A percentile compares a stretch with the other conserved stretches of the same genome.
phyloP scores from a whole-genome alignment of 2,888 invertebrate genomes.

The Eledona agricola region DNA sequence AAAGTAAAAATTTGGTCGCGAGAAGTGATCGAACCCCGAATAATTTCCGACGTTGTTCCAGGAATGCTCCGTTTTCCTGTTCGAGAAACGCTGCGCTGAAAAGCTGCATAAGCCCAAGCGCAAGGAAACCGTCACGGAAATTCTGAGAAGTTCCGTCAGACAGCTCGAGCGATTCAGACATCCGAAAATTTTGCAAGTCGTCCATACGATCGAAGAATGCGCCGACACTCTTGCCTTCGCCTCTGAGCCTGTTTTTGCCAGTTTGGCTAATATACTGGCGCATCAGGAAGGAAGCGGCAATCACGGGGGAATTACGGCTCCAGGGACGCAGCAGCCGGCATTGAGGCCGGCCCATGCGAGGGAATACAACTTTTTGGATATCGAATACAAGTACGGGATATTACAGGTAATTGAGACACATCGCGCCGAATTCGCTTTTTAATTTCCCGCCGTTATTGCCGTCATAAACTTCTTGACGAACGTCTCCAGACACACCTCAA shows the following conservation, averaged over 20 bases:
- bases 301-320: slow-evolving; percentile 61
- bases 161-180: slow-evolving; percentile 85
- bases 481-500: too few relatives aligned
- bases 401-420: slow-evolving; percentile 80
- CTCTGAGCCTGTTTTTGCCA: slow-evolving; percentile 89
- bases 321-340: slow-evolving; percentile 59
- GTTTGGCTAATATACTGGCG: slow-evolving; percentile 88
- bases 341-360: slow-evolving; percentile 73
- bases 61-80: slow-evolving; percentile 94
- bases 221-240: slow-evolving; percentile 92
- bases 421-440: slow-evolving; percentile 1
- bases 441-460: too few relatives aligned
- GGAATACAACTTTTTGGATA: slow-evolving; percentile 88
- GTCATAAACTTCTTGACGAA: too few relatives aligned
- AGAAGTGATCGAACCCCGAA: background rate
- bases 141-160: slow-evolving; percentile 80
- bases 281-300: slow-evolving; percentile 73
- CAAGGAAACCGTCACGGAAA: slow-evolving; percentile 91
- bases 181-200: slow-evolving; percentile 78
- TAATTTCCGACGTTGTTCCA: slow-evolving; percentile 61
- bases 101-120: slow-evolving; percentile 92
- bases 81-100: slow-evolving; percentile 92
- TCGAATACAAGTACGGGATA: slow-evolving; percentile 93
- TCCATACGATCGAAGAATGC: slow-evolving; percentile 82
- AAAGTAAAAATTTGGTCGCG: slow-evolving; percentile 9